Evolutionary conservation across 2,888 invertebrate species (phyloP).

Genomic region (Coecobrya sp.): DNA sequence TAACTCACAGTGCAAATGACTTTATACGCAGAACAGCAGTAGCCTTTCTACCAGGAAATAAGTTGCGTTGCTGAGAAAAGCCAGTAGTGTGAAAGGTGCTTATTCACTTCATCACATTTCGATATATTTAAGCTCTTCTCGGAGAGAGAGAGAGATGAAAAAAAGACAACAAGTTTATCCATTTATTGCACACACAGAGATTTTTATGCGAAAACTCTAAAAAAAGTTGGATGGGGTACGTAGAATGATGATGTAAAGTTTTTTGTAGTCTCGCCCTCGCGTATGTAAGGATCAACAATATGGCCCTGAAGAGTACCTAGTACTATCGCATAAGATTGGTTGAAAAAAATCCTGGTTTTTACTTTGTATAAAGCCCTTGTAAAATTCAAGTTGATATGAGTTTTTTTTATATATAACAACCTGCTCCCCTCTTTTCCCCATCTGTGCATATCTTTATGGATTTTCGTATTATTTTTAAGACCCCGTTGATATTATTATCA

Average conservation of each 20-base stretch:
- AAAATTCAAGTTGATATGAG: constrained; percentile 51
- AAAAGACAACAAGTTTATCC: constrained; percentile 68
- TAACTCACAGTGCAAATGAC: constrained; percentile 8
- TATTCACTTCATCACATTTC: constrained; percentile 76
- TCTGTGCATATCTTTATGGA: constrained; percentile 82
- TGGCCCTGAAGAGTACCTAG: not conserved
- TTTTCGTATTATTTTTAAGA: constrained; percentile 80
- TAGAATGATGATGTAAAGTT: constrained; percentile 25
- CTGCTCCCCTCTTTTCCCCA: constrained; percentile 13
- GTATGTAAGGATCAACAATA: constrained; percentile 20
- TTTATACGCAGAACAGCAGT: not conserved
- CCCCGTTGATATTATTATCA: constrained; percentile 68
- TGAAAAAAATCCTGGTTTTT: constrained; percentile 7
- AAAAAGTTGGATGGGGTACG: constrained; percentile 27
- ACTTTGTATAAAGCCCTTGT: constrained; percentile 13
- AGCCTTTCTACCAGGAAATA: not conserved
- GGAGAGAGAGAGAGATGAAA: not conserved
- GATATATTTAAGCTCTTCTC: constrained; percentile 72
- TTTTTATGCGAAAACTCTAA: constrained; percentile 61
- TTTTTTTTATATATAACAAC: constrained; percentile 41
- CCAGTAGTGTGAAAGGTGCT: constrained; percentile 53
- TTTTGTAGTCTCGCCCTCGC: not conserved
- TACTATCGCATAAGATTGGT: constrained; percentile 13
- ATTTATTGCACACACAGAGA: constrained; percentile 69
- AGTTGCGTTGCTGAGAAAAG: not conserved